Conservation (phyloP, 64 coral and sea anemone genomes). For the Pachyseris speciosa region DNA sequence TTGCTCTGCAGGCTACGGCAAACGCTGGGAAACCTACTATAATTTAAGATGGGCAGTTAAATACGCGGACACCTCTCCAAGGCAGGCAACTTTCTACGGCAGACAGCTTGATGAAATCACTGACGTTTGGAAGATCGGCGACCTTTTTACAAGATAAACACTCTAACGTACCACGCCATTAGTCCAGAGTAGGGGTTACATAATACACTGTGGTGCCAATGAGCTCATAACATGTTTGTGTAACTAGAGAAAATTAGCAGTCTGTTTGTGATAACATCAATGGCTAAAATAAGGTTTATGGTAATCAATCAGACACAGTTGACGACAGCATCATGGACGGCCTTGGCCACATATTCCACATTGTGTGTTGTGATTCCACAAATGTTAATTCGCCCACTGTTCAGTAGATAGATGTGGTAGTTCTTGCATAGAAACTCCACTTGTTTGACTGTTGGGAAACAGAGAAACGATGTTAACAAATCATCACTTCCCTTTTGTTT, state of each 20-base stretch:
- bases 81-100: too few relatives aligned
- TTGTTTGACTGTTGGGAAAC: slow-evolving; percentile 81
- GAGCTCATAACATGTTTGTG: too few relatives aligned
- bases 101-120: too few relatives aligned
- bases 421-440: slow-evolving; percentile 72
- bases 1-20: too few relatives aligned
- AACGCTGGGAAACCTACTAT: too few relatives aligned
- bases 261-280: not conserved
- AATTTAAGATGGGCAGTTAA: too few relatives aligned
- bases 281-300: not conserved
- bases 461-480: not conserved
- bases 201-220: too few relatives aligned
- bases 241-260: not conserved
- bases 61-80: too few relatives aligned
- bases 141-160: too few relatives aligned
- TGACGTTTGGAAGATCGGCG: too few relatives aligned
- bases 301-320: not conserved
- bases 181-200: too few relatives aligned
- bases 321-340: slow-evolving; percentile 83
- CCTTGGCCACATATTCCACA: slow-evolving; percentile 79
- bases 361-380: slow-evolving; percentile 82
- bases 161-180: too few relatives aligned
- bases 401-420: slow-evolving; percentile 90
- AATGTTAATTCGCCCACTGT: slow-evolving; percentile 92
- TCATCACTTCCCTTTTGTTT: not conserved